Conservation (phyloP, 2,113 vertebrate genomes). For the Accipiter cooperii region DNA sequence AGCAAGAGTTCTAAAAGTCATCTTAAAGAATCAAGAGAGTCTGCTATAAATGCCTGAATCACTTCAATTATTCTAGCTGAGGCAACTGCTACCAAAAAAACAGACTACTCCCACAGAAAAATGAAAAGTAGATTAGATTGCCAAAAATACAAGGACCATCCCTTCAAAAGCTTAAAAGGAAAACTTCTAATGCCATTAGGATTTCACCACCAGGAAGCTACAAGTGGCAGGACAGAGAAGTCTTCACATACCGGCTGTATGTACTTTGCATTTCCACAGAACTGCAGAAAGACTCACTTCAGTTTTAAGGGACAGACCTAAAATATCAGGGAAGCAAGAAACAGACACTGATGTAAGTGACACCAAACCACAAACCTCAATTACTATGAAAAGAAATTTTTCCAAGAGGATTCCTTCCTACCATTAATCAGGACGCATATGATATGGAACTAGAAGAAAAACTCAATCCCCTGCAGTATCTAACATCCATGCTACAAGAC, state of each 20-base stretch:
- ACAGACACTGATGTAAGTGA: background rate
- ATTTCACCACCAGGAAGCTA: background rate
- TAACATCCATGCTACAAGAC: background rate
- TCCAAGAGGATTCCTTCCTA: background rate
- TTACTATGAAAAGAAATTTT: background rate
- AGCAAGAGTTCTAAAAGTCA: background rate
- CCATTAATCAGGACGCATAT: background rate
- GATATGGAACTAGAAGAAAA: background rate
- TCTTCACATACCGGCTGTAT: background rate
- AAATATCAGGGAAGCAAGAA: background rate
- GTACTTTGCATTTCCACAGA: background rate
- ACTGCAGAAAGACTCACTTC: background rate
- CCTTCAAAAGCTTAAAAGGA: background rate
- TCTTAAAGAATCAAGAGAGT: background rate
- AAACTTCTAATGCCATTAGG: background rate
- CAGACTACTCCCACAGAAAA: background rate
- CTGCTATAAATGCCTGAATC: background rate
- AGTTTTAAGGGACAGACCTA: background rate
- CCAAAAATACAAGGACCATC: background rate
- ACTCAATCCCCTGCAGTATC: background rate
- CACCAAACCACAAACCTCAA: background rate
- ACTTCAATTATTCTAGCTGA: background rate
- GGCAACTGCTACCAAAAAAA: background rate
- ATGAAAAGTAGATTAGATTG: background rate
- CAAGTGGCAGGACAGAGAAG: background rate